Percentiles rank a stretch among this genome's conserved stretches.
phyloP scores from a whole-genome alignment of 2,113 vertebrate genomes.

The Hipposideros armiger region DNA sequence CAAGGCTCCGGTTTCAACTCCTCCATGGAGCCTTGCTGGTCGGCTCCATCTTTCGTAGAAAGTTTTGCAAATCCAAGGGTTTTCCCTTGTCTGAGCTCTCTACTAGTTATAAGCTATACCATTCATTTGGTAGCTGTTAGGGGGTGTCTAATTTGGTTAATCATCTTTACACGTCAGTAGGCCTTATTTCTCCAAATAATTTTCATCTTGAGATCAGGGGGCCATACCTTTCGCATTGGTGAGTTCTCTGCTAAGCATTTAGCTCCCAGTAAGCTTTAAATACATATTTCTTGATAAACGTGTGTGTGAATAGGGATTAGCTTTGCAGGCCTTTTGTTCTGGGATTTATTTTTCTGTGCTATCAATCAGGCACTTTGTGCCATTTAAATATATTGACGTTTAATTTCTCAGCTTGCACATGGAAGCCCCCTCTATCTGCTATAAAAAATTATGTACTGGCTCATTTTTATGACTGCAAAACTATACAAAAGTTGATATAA shows the following conservation, averaged over 20 bases:
- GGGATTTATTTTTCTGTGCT: constrained; percentile 62
- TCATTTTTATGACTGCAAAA: constrained; percentile 16
- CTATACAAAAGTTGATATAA: not conserved
- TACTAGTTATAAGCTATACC: not conserved
- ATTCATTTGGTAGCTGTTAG: constrained; percentile 20
- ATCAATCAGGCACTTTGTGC: constrained; percentile 58
- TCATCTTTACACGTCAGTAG: constrained; percentile 36
- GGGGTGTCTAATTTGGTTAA: constrained; percentile 27
- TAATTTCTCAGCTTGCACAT: constrained; percentile 59
- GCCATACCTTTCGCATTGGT: not conserved
- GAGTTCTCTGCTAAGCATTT: constrained; percentile 17
- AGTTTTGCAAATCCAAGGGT: not conserved
- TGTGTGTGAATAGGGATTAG: constrained; percentile 64
- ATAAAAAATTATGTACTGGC: constrained; percentile 2
- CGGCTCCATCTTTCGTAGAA: not conserved
- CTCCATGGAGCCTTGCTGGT: not conserved
- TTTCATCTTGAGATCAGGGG: constrained; percentile 39
- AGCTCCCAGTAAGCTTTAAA: constrained; percentile 59
- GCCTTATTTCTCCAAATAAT: constrained; percentile 58
- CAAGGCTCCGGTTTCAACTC: not conserved
- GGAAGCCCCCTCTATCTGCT: not conserved
- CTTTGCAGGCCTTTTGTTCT: constrained; percentile 63
- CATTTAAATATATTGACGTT: constrained; percentile 65
- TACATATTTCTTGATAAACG: constrained; percentile 61
- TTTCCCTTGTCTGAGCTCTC: not conserved